These are phyloP conservation scores for Hycleus cichorii DNA, from an alignment of 1,140 invertebrate species.

Conservation along the genomic window DNA sequence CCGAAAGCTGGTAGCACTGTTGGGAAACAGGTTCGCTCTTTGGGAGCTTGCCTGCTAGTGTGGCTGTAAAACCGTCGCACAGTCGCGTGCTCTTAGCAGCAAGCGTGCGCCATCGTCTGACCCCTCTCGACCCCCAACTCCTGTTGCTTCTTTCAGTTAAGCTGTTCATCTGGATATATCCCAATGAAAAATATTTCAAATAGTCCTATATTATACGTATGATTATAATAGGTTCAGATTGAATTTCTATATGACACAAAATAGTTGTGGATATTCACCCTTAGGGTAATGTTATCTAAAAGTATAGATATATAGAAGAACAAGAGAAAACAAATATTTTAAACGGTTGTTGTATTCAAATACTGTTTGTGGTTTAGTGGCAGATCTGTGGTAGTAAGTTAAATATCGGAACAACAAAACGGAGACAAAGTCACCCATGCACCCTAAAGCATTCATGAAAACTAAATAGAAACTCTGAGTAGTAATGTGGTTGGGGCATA, in stretches of 20 bases:
- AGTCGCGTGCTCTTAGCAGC: conserved; percentile 32
- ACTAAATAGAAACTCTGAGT: conserved; percentile 20
- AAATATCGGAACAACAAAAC: conserved; percentile 26
- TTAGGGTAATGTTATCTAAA: neutral
- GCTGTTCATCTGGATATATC: conserved; percentile 33
- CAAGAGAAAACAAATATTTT: conserved; percentile 14
- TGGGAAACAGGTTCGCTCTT: conserved; percentile 18
- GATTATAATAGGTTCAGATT: conserved; percentile 3
- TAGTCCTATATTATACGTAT: conserved; percentile 11
- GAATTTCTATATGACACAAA: too few species aligned
- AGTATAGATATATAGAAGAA: neutral
- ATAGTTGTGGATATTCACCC: too few species aligned
- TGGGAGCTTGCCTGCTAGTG: conserved; percentile 32
- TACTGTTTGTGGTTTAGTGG: conserved; percentile 20
- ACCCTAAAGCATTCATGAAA: conserved; percentile 24
- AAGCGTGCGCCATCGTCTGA: conserved; percentile 34
- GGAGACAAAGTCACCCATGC: conserved; percentile 30
- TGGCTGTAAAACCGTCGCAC: conserved; percentile 32
- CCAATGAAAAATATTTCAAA: conserved; percentile 32
- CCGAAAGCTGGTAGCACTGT: conserved; percentile 15
- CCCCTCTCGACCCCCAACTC: conserved; percentile 36
- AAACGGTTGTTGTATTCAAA: conserved; percentile 13
- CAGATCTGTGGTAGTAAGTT: conserved; percentile 30
- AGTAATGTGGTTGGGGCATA: conserved; percentile 12
- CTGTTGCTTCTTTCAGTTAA: conserved; percentile 39